Percentiles rank a stretch among this genome's conserved stretches.
These are phyloP conservation scores for Drosophila anceps DNA, from an alignment of 2,888 invertebrate genomes.

Conservation along the genomic window DNA sequence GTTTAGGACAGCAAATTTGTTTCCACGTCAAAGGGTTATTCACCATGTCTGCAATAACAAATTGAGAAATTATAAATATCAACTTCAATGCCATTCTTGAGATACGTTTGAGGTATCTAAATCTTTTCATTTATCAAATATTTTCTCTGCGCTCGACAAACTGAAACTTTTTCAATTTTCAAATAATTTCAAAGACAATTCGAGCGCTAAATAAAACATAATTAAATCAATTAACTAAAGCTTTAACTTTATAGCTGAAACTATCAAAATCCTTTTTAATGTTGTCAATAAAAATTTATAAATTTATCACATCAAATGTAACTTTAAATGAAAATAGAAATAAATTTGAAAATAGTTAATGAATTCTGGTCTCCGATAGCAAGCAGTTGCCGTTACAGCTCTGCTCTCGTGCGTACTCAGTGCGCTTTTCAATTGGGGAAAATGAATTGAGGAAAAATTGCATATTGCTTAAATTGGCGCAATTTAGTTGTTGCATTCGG, in stretches of 20 bases:
- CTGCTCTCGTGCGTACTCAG: not conserved
- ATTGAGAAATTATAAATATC: not conserved
- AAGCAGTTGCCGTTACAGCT: constrained; percentile 21
- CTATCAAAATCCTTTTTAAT: no score
- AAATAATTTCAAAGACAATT: no score
- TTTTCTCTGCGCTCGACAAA: no score
- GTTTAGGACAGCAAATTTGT: constrained; percentile 83
- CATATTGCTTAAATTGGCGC: constrained; percentile 44
- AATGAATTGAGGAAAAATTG: constrained; percentile 40
- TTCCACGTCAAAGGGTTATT: constrained; percentile 82
- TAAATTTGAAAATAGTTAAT: not conserved
- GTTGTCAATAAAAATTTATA: no score
- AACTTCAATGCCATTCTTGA: not conserved
- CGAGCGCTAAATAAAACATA: no score
- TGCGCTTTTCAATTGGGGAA: constrained; percentile 62
- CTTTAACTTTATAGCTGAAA: no score
- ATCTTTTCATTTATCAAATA: not conserved
- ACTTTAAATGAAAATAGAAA: not conserved
- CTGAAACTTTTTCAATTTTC: no score
- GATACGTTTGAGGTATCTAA: not conserved
- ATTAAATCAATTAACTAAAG: no score
- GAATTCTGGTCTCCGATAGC: not conserved
- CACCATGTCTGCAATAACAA: constrained; percentile 84
- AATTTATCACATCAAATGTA: no score
- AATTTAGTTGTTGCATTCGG: constrained; percentile 25